Percentiles rank a stretch among this genome's conserved stretches.
These are phyloP conservation scores for Microdon myrmicae DNA, from an alignment of 2,888 invertebrate species.

Conservation along the genomic window DNA sequence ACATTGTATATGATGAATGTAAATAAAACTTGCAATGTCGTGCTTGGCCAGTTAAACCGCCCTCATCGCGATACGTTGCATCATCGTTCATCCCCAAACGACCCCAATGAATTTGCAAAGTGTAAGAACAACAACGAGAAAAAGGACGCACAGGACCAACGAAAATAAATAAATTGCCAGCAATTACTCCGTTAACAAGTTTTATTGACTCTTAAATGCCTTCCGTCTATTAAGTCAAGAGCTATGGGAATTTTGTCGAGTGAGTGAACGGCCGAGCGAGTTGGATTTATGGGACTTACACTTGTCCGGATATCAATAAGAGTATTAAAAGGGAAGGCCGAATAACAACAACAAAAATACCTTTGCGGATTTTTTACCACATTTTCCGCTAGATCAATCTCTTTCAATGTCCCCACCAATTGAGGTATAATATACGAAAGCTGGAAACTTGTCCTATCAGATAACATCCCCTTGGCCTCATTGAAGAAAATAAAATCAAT, in stretches of 20 bases:
- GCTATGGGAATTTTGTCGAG: slow-evolving; percentile 46
- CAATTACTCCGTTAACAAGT: slow-evolving; percentile 68
- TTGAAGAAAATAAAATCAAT: no score
- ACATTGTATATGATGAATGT: not conserved
- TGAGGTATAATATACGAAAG: no score
- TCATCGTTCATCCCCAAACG: slow-evolving; percentile 23
- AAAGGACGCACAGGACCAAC: slow-evolving; percentile 21
- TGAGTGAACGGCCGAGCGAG: slow-evolving; percentile 30
- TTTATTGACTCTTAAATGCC: slow-evolving; percentile 67
- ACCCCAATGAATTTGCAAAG: slow-evolving; percentile 14
- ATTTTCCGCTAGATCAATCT: slow-evolving; percentile 52
- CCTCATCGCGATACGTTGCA: slow-evolving; percentile 16
- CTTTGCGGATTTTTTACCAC: slow-evolving; percentile 47
- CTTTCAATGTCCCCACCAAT: slow-evolving; percentile 21
- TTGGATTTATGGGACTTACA: slow-evolving; percentile 34
- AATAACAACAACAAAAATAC: slow-evolving; percentile 36
- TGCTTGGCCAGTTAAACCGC: not conserved
- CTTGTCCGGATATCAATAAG: slow-evolving; percentile 9
- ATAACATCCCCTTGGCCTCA: no score
- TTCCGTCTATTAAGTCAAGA: slow-evolving; percentile 52
- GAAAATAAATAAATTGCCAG: slow-evolving; percentile 67
- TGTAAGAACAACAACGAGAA: slow-evolving; percentile 1
- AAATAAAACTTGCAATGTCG: slow-evolving; percentile 12
- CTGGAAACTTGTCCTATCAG: no score
- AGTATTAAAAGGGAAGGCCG: not conserved